These are phyloP conservation scores for Agapornis canus DNA, from an alignment of 2,797 vertebrate species.

Conservation along the genomic window DNA sequence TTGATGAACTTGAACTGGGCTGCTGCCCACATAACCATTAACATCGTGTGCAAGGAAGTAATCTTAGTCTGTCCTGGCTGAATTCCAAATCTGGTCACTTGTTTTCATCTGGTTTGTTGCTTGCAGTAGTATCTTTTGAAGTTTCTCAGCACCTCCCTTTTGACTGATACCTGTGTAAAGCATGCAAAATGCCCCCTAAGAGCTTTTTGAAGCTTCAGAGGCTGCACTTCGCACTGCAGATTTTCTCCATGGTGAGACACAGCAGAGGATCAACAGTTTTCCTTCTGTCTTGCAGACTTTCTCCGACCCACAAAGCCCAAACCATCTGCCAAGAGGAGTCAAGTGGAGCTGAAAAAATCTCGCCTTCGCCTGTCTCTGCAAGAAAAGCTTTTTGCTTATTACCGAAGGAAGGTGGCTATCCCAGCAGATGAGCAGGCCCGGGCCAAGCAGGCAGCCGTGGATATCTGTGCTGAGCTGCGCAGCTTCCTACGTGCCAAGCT, in stretches of 20 bases:
- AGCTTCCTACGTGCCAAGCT: conserved; percentile 93
- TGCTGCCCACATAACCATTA: neutral
- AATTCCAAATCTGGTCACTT: neutral
- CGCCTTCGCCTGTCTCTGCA: conserved; percentile 92
- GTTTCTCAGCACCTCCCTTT: neutral
- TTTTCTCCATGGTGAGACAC: neutral
- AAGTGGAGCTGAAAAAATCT: conserved; percentile 82
- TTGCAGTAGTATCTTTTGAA: neutral
- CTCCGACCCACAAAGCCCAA: conserved; percentile 73
- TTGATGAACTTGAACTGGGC: neutral
- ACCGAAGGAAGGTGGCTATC: conserved; percentile 87
- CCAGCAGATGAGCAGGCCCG: conserved; percentile 87
- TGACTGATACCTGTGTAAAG: neutral
- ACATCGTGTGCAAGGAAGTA: neutral
- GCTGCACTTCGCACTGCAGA: rapidly evolving
- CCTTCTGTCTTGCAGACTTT: conserved; percentile 71
- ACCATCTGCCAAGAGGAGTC: conserved; percentile 75
- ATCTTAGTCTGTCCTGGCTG: neutral
- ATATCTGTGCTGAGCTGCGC: conserved; percentile 94
- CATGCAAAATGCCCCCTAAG: neutral
- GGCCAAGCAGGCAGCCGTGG: conserved; percentile 92
- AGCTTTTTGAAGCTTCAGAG: neutral
- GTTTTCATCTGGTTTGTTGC: neutral
- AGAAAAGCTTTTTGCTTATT: conserved; percentile 91
- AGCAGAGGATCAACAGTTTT: neutral